A percentile compares a stretch with the other conserved stretches of the same genome.
Conservation (phyloP, 2,888 invertebrate genomes). For the Drosophila ochracea region DNA sequence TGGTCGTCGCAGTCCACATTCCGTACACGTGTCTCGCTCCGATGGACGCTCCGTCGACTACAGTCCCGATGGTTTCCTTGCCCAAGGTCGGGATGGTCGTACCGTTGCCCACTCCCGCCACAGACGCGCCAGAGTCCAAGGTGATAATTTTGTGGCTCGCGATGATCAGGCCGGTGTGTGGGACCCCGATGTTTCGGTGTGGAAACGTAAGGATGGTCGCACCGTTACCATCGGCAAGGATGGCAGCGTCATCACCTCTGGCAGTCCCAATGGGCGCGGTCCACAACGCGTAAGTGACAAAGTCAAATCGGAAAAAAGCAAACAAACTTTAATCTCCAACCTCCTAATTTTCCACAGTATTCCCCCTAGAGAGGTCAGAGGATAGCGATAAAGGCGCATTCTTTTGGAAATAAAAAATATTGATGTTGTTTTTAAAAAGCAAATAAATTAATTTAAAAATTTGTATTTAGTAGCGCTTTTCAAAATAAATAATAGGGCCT, state of each 20-base stretch:
- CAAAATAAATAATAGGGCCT: too few relatives aligned
- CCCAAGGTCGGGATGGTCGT: conserved; percentile 34
- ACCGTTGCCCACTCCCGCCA: conserved; percentile 23
- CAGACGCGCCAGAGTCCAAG: conserved; percentile 55
- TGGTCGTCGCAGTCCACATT: conserved; percentile 41
- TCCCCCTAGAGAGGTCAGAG: conserved; percentile 16
- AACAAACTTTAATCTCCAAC: background rate
- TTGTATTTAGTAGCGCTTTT: background rate
- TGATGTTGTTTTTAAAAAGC: background rate
- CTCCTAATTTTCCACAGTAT: conserved; percentile 24
- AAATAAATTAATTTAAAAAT: background rate
- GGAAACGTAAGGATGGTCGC: conserved; percentile 62
- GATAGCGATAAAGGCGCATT: background rate
- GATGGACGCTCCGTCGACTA: conserved; percentile 39
- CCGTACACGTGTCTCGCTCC: background rate
- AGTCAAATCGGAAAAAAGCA: background rate
- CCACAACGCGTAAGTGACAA: conserved; percentile 46
- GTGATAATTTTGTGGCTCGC: conserved; percentile 63
- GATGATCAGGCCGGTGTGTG: conserved; percentile 57
- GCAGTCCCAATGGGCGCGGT: conserved; percentile 54
- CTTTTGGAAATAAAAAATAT: background rate
- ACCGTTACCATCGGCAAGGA: conserved; percentile 47
- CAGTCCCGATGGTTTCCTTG: conserved; percentile 8
- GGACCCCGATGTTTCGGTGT: conserved; percentile 48
- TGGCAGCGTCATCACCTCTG: conserved; percentile 59